Conservation (phyloP, 2,113 vertebrate genomes). For the Larimichthys polyactis region DNA sequence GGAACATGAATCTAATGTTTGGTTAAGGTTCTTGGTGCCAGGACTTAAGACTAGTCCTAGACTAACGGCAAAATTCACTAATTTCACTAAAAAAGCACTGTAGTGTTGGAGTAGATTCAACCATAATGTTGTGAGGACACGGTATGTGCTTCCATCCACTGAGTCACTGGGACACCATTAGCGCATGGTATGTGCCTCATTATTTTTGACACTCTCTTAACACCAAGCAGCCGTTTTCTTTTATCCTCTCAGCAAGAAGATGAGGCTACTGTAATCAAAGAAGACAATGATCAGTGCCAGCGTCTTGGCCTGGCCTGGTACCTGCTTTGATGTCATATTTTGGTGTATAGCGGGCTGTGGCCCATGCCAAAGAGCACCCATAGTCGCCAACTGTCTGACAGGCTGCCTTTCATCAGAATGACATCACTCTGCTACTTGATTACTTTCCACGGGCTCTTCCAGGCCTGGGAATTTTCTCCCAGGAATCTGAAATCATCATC, state of each 20-base stretch:
- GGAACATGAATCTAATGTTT: constrained; percentile 6
- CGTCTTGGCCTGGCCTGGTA: constrained; percentile 72
- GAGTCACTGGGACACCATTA: constrained; percentile 53
- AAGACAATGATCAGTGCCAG: constrained; percentile 77
- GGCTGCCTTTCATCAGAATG: constrained; percentile 80
- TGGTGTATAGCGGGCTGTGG: constrained; percentile 67
- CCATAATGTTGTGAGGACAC: constrained; percentile 33
- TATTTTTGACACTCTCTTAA: constrained; percentile 74
- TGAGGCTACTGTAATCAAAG: constrained; percentile 77
- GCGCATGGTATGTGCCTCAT: constrained; percentile 54
- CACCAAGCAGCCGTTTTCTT: constrained; percentile 71
- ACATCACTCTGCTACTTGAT: constrained; percentile 83
- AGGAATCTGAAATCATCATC: constrained; percentile 76
- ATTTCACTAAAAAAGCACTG: background rate
- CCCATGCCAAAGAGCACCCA: constrained; percentile 71
- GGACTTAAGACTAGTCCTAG: background rate
- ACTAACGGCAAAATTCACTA: background rate
- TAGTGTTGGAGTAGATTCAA: constrained; percentile 30
- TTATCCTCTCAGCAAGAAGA: constrained; percentile 67
- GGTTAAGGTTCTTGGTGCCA: constrained; percentile 10
- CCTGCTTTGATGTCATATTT: constrained; percentile 82
- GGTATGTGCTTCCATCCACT: constrained; percentile 26
- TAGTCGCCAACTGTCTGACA: constrained; percentile 80
- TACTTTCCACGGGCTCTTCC: constrained; percentile 81
- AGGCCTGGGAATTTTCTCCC: constrained; percentile 75